Evolutionary conservation across 2,113 vertebrate species (phyloP).

Genomic region (Mormyrus iriodes): DNA sequence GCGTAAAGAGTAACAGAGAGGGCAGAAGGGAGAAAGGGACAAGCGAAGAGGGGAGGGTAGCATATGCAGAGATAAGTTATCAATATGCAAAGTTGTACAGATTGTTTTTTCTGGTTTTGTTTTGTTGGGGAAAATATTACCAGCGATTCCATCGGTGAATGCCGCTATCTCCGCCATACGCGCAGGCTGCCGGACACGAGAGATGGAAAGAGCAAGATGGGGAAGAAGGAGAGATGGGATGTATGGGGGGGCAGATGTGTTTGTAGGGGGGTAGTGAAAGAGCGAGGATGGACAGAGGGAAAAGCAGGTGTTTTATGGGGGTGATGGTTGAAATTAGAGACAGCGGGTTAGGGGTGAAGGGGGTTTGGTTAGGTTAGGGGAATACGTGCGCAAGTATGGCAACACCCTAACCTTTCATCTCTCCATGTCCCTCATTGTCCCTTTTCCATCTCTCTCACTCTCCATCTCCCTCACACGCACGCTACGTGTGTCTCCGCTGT

Average conservation of each 20-base stretch:
- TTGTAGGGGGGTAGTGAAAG: constrained; percentile 51
- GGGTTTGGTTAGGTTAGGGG: constrained; percentile 35
- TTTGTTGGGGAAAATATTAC: constrained; percentile 60
- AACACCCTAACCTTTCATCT: constrained; percentile 62
- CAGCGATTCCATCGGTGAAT: constrained; percentile 81
- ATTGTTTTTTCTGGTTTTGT: constrained; percentile 37
- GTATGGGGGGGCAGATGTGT: constrained; percentile 55
- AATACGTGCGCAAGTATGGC: constrained; percentile 50
- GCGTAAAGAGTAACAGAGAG: constrained; percentile 26
- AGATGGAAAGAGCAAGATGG: constrained; percentile 1
- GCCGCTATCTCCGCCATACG: constrained; percentile 77
- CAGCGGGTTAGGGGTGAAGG: constrained; percentile 54
- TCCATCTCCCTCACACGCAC: constrained; percentile 61
- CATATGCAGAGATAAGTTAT: constrained; percentile 65
- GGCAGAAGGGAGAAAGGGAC: constrained; percentile 35
- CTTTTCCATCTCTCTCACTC: constrained; percentile 35
- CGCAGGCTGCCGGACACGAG: constrained; percentile 65
- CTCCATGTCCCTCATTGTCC: constrained; percentile 43
- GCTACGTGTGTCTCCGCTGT: constrained; percentile 62
- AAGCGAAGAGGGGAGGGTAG: constrained; percentile 45
- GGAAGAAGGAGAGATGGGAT: constrained; percentile 29
- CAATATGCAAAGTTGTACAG: constrained; percentile 67
- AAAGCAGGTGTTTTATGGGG: constrained; percentile 30
- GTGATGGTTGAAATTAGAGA: constrained; percentile 56
- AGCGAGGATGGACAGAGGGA: constrained; percentile 25